A percentile compares a stretch with the other conserved stretches of the same genome.
Evolutionary conservation across 2,797 vertebrate species (phyloP).

Genomic region (Ceryle rudis): DNA sequence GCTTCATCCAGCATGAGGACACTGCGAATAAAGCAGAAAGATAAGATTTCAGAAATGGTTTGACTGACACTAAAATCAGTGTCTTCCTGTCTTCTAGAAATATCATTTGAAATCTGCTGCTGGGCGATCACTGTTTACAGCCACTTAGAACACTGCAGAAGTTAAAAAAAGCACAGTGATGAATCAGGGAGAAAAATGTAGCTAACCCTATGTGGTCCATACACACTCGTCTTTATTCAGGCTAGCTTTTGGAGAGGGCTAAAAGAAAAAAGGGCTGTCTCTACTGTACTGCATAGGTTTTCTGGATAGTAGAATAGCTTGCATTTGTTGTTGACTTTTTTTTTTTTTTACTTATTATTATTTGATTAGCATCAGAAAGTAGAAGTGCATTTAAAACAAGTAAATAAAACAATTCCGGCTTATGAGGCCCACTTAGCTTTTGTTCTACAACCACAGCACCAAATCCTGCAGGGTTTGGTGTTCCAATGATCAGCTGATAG

Average conservation of each 20-base stretch:
- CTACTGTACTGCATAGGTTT: neutral
- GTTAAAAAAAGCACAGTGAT: neutral
- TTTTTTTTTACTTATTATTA: too few relatives aligned
- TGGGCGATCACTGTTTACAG: neutral
- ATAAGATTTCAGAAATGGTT: neutral
- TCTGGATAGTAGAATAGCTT: neutral
- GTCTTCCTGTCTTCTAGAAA: neutral
- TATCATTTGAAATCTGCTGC: neutral
- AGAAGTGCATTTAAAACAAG: neutral
- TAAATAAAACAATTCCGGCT: neutral
- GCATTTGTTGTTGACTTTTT: neutral
- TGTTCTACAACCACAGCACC: neutral
- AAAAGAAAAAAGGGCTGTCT: neutral
- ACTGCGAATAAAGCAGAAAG: conserved; percentile 76
- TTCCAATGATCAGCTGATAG: neutral
- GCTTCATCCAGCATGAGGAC: conserved; percentile 97
- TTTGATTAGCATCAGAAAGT: neutral
- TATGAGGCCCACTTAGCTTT: neutral
- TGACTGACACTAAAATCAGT: neutral
- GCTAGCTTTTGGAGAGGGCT: neutral
- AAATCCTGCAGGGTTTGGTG: neutral
- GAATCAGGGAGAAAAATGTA: neutral
- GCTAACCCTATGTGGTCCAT: rapidly evolving
- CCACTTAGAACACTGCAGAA: neutral
- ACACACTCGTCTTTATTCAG: neutral